Evolutionary conservation across 2,888 invertebrate species (phyloP), one percentile per base, ranked within the genome.

Genomic region (Hypsopygia costalis): DNA sequence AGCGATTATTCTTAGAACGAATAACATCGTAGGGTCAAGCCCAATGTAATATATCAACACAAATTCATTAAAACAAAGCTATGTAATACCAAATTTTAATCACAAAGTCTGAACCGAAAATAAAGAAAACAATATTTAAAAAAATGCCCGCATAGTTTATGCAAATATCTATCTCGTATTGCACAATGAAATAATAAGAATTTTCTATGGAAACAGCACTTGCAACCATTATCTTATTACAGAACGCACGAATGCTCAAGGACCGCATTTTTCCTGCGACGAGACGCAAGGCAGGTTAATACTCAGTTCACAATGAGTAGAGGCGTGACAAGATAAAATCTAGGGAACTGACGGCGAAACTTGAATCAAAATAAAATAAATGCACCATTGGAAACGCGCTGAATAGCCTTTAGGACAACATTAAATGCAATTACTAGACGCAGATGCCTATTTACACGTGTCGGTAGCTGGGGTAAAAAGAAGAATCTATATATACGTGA

Each of bases 301-400:
- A 70, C 62, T 53, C 66, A 68, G 66, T 74, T 68, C 65, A 76
- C 76, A 76, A 73, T 78, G 69, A 75, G 71, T 70, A 63, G 66
- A 73, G 79, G 77, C 83, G 83, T 83, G 83, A 86, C 83, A 74
- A 79, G 85, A 86, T 85, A 81, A 73, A 69, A 86, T 86, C 82
- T 77, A 68, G 67, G 66, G 72, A 71, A 67, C 60, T 63, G 66
- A 65, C 71, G 69, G 73, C 67, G 64, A 69, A 70, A 73, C 72
- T 66, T 65, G 79, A 79, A 79, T 79, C 77, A 80, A 78, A 81
- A 75, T 73, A 74, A 66, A 78, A 77, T 75, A 78, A 75, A 82
- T 78, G 78, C 75, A 63, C 74, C 76, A 78, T 81, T 80, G 77
- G 75, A 79, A 78, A 75, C 58, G 71, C 55, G 58, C 75, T 78